Evolutionary conservation across 2,113 vertebrate species (phyloP), one percentile per base, ranked within the genome.

Genomic region (Rattus rattus): DNA sequence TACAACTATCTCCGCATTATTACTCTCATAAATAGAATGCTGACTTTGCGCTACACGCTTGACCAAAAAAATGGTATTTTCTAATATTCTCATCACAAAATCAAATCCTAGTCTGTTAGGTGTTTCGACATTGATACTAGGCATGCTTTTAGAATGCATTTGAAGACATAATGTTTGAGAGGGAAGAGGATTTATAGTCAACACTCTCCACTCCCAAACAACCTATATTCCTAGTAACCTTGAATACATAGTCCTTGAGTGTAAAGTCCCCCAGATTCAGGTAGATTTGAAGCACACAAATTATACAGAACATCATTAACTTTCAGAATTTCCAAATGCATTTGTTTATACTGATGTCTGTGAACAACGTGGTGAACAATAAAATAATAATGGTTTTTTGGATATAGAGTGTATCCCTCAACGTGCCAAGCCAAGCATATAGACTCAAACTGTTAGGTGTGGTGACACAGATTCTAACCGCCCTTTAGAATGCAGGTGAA

Each of bases 41-140:
- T 89, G 84, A 92, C 24, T 94, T 67, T 73, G 26, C 17, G 9
- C n/a, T 39, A 72, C 70, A 72, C n/a, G 7, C 36, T 22, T 89
- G 85, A 92, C 84, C 88, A 76, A 94, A 69, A 69, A 94, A 79
- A 73, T 92, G 85, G 56, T 67, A 69, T 90, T 94, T 94, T 86
- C 89, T 85, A 90, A 94, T 85, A 56, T 94, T 61, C 54, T 83
- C 20, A 95, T 67, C 47, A 86, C 89, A 94, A 73, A 94, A 86
- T 81, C 73, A 94, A 92, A 85, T 86, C 54, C 13, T 77, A 65
- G 54, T 89, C 83, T 86, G 61, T 59, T 89, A 96, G 79, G 33
- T 39, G 86, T 92, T 95, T 19, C 49, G 87, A 80, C 49, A 80
- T 81, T 92, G 61, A 81, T 80, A 90, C 72, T 96, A 92, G 92